Evolutionary conservation across 1,140 invertebrate species (phyloP).

Genomic region (Scaptomyza graminum): DNA sequence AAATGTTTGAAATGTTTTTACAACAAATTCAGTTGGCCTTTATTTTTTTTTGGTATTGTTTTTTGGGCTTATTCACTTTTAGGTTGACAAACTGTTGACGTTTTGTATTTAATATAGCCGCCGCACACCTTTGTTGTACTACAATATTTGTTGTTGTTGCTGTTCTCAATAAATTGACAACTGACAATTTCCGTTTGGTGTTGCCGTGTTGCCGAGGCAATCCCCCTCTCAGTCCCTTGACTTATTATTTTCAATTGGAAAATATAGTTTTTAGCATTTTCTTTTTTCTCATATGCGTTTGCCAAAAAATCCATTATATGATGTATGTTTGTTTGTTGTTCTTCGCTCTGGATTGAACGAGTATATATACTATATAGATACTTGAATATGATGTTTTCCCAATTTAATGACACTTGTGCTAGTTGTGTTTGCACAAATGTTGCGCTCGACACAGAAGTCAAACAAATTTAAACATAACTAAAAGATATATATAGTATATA

Average conservation of each 20-base stretch:
- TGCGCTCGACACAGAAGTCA: constrained; percentile 3
- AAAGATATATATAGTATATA: background rate
- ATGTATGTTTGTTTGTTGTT: constrained; percentile 8
- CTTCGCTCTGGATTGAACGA: background rate
- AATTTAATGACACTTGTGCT: constrained; percentile 58
- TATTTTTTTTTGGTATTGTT: background rate
- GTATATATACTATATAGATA: constrained; percentile 3
- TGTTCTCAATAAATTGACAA: constrained; percentile 62
- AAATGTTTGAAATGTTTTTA: too few species aligned
- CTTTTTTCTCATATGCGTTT: constrained; percentile 12
- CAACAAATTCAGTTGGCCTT: too few species aligned
- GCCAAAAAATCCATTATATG: constrained; percentile 66
- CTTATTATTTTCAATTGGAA: constrained; percentile 48
- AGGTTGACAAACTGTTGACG: constrained; percentile 69
- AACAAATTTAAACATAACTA: constrained; percentile 19
- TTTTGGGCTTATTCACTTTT: constrained; percentile 36
- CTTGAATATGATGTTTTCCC: constrained; percentile 12
- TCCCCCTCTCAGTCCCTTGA: background rate
- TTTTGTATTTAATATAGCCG: constrained; percentile 71
- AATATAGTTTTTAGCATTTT: constrained; percentile 47
- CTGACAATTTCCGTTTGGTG: constrained; percentile 75
- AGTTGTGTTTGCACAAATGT: constrained; percentile 60
- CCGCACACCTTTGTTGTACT: constrained; percentile 41
- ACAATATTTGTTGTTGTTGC: constrained; percentile 12
- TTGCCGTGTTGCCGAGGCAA: constrained; percentile 7